Evolutionary conservation across 1,140 invertebrate species (phyloP).

Genomic region (Atta texana): DNA sequence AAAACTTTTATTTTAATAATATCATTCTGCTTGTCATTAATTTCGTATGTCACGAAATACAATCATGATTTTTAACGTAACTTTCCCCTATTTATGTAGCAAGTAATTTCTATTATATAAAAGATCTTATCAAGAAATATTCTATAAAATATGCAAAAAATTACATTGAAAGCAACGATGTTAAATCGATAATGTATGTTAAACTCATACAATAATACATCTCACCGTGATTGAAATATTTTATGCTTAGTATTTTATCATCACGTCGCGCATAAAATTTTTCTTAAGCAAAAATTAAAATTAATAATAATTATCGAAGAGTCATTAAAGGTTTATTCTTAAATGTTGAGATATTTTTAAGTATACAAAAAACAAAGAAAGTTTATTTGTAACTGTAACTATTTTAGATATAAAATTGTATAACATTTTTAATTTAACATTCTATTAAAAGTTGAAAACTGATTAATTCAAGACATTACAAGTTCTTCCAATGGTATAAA

Average conservation of each 20-base stretch:
- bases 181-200: background rate
- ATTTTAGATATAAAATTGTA: background rate
- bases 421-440: constrained; percentile 23
- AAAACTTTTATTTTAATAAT: background rate
- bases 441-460: constrained; percentile 8
- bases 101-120: background rate
- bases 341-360: background rate
- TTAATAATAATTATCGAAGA: background rate
- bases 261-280: background rate
- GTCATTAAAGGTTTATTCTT: background rate
- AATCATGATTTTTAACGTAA: background rate
- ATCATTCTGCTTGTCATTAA: background rate
- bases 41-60: background rate
- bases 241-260: background rate
- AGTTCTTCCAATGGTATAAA: background rate
- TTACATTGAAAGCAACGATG: background rate
- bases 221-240: background rate
- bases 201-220: too few relatives aligned
- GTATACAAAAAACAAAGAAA: background rate
- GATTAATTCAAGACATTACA: constrained; percentile 29
- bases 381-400: constrained; percentile 1
- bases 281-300: background rate
- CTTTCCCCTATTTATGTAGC: background rate
- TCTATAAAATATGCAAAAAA: background rate
- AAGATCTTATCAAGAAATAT: background rate